Conservation (phyloP, 2,797 vertebrate genomes). For the Setipinna tenuifilis region DNA sequence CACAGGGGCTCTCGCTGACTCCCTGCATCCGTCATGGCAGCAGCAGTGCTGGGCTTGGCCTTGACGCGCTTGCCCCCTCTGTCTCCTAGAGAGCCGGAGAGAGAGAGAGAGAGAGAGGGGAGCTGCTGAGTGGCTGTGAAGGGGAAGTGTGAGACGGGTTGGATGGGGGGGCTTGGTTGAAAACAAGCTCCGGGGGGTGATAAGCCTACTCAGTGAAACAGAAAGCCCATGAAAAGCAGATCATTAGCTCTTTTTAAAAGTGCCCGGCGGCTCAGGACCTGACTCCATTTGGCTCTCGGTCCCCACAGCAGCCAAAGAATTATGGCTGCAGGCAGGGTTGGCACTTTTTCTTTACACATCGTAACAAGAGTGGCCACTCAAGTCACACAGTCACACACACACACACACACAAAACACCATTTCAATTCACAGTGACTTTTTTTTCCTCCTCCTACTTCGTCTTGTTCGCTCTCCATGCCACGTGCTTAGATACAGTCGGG, state of each 20-base stretch:
- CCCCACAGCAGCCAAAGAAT: not conserved
- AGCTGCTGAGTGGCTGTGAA: constrained; percentile 28
- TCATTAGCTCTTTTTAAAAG: constrained; percentile 12
- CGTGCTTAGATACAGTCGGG: constrained; percentile 69
- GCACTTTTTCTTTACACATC: not conserved
- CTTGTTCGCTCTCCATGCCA: constrained; percentile 21
- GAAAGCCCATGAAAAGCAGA: constrained; percentile 24
- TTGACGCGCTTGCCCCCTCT: not conserved
- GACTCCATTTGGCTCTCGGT: not conserved
- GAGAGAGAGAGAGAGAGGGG: not conserved
- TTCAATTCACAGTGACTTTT: not conserved
- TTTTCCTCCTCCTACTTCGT: not conserved
- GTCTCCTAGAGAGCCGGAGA: not conserved
- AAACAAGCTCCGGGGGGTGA: constrained; percentile 10
- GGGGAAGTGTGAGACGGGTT: not conserved
- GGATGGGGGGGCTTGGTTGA: not conserved
- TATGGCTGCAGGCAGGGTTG: not conserved
- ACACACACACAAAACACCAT: not conserved
- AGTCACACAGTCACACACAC: not conserved
- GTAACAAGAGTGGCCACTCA: constrained; percentile 3
- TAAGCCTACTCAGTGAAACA: not conserved
- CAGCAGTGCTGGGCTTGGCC: not conserved
- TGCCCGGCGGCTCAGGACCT: constrained; percentile 11
- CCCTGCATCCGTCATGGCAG: not conserved
- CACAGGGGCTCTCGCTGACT: not conserved